Percentiles rank a stretch among this genome's conserved stretches.
phyloP scores from a whole-genome alignment of 2,797 vertebrate species.

The Parotocinclus haroldoi region DNA sequence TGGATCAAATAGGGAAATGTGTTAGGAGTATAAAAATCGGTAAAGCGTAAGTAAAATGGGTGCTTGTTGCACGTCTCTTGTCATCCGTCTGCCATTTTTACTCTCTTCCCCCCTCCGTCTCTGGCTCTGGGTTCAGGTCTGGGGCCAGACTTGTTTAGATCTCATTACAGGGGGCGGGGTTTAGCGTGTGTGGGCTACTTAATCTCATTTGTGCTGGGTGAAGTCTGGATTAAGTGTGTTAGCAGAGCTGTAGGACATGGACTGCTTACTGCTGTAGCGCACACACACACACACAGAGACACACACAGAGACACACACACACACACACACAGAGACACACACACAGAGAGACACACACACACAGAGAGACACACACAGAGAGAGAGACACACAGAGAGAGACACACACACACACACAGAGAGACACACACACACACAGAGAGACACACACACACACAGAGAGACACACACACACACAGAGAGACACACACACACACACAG shows the following conservation, averaged over 20 bases:
- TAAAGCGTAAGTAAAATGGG: too few relatives aligned
- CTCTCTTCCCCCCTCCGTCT: constrained; percentile 7
- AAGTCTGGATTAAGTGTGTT: constrained; percentile 42
- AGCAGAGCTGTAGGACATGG: constrained; percentile 25
- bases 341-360: background rate
- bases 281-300: constrained; percentile 9
- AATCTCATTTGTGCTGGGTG: constrained; percentile 44
- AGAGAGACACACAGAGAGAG: background rate
- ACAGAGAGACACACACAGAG: background rate
- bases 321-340: background rate
- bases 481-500: too few relatives aligned
- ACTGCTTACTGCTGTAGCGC: constrained; percentile 12
- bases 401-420: background rate
- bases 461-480: background rate
- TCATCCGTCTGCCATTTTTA: background rate
- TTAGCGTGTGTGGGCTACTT: constrained; percentile 22
- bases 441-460: background rate
- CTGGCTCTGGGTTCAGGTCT: constrained; percentile 6
- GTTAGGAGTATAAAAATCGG: too few relatives aligned
- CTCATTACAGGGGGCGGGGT: constrained; percentile 33
- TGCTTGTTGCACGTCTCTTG: too few relatives aligned
- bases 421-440: background rate
- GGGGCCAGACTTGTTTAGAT: constrained; percentile 28
- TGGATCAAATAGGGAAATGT: too few relatives aligned
- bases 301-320: too few relatives aligned